Evolutionary conservation across 2,797 vertebrate species (phyloP).

Genomic region (Premnoplex brunnescens): DNA sequence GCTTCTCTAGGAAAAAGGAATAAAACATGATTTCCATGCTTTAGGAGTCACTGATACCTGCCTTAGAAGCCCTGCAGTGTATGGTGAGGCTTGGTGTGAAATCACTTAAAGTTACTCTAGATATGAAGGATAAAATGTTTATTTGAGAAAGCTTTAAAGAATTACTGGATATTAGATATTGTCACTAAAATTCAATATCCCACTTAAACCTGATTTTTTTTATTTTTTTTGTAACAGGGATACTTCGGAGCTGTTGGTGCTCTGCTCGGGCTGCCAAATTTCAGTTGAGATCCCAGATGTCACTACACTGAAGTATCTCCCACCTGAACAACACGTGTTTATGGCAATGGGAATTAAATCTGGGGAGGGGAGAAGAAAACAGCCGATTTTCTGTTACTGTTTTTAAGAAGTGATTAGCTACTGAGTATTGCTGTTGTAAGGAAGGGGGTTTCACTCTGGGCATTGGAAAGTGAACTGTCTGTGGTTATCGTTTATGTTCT

Average conservation of each 20-base stretch:
- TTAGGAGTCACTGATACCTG: not conserved
- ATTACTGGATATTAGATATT: not conserved
- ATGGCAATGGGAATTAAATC: conserved; percentile 58
- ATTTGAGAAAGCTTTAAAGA: not conserved
- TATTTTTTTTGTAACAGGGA: conserved; percentile 65
- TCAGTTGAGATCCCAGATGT: conserved; percentile 73
- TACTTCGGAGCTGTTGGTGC: conserved; percentile 86
- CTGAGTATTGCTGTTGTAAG: conserved; percentile 46
- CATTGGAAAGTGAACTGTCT: conserved; percentile 48
- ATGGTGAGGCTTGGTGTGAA: not conserved
- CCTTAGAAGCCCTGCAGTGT: not conserved
- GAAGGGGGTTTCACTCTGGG: conserved; percentile 4
- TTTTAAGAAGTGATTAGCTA: conserved; percentile 55
- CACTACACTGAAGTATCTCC: conserved; percentile 44
- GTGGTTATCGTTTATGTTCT: not conserved
- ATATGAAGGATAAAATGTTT: not conserved
- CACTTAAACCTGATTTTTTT: not conserved
- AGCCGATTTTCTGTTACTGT: conserved; percentile 49
- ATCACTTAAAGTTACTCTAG: not conserved
- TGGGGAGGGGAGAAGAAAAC: conserved; percentile 28
- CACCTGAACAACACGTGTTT: conserved; percentile 37
- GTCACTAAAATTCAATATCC: not conserved
- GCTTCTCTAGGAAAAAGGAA: not conserved
- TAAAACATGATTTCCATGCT: not conserved
- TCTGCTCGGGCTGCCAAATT: conserved; percentile 83